Evolutionary conservation across 2,797 vertebrate species (phyloP), one percentile per base, ranked within the genome.

Genomic region (Tachyglossus aculeatus): DNA sequence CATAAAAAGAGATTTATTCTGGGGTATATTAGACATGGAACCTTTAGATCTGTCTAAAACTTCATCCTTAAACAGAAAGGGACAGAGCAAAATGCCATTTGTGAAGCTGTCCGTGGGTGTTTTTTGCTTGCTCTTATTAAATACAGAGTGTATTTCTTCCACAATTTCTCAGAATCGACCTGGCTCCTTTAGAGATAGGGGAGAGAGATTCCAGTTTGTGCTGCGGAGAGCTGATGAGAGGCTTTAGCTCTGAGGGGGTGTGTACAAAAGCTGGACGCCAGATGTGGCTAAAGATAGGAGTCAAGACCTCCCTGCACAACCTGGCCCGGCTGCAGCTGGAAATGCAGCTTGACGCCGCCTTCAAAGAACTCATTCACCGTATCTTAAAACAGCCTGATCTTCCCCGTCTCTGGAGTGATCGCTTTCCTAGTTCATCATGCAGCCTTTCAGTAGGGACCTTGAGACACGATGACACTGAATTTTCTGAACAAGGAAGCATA

Each of bases 211-310:
- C 43, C 4, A 50, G 39, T 31, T 61, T 60, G 43, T 7, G 29
- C 14, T 3, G 45, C 12, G 3, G 27, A 77, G 48, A 70, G 1
- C 31, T 32, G n/a, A 3, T 58, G 40, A 44, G 9, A 47, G 11
- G 34, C 15, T 0, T 24, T 6, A 45, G 29, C 32, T 1, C 31
- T 3, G 0, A 3, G 5, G 34, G 50, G 27, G 4, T 9, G 64
- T 43, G 5, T 2, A 12, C 0, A n/a, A n/a, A n/a, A n/a, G 7
- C 40, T 14, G 37, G 11, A 24, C 58, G 22, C 52, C 73, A 74
- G 59, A 47, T 39, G 22, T 0, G 41, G 36, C 27, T 51, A 3
- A 40, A 77, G 81, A 82, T 37, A 82, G 60, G 22, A 31, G 9
- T 48, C 51, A 11, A 37, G 43, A 54, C 10, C n/a, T n/a, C n/a